Base-by-base conservation (phyloP, 2,797 vertebrate species). In the Oreochromis mossambicus region DNA sequence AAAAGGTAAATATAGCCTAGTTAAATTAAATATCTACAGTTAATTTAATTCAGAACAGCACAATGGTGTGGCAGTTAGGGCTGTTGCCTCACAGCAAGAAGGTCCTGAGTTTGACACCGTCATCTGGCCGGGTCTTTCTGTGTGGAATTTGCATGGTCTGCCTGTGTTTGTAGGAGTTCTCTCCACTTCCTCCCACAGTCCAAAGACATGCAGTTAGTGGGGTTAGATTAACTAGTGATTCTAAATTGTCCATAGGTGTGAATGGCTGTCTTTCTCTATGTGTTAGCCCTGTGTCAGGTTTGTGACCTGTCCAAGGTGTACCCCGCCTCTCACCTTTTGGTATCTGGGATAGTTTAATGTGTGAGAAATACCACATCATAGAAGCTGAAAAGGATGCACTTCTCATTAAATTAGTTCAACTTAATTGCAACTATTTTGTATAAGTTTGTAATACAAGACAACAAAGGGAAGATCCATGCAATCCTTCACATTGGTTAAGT, bases 21-120 rank as follows among this genome's bases (percentile, higher is more conserved):
- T 24, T 54, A 54, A 54, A 54, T 54, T 54, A 54, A 54, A 54
- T 24, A 24, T 12, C 21, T 54, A 54, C 51, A 54, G 21, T 2
- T 54, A 19, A 50, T 19, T 51, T 51, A 51, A n/a, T 10, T 51
- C 3, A 0, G 19, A 51, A 19, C 50, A 51, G 50, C 50, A 0
- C 5, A n/a, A 19, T 51, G 50, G 19, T 51, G 19, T 1, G 2
- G 50, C n/a, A n/a, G 0, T 51, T 51, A 51, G 0, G 50, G n/a
- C 0, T 52, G 50, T 52, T 52, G 19, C 50, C 50, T 21, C 50
- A 52, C n/a, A 52, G n/a, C 50, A 52, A 21, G 50, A 51, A 51
- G 50, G 50, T 52, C 50, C 50, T 21, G n/a, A 21, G 50, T 11
- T 21, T 11, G 50, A 52, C 3, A 21, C 19, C 0, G 3, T n/a